Evolutionary conservation across 1,140 invertebrate genomes (phyloP).

Genomic region (Diorhabda elongata): DNA sequence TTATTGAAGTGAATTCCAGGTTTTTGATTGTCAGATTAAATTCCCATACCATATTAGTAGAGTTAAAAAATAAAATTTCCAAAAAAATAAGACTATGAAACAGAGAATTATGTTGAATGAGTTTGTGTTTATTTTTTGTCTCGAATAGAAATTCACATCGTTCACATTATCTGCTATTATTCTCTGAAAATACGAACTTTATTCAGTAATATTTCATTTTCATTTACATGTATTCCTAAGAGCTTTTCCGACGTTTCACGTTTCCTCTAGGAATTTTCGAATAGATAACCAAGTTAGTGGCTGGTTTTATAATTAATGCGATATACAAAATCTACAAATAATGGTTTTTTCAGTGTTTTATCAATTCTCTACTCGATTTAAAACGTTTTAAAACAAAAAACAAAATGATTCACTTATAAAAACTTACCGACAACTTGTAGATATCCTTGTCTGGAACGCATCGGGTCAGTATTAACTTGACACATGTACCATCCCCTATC

Average conservation of each 20-base stretch:
- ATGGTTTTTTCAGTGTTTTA: not conserved
- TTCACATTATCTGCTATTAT: not conserved
- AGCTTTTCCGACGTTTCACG: slow-evolving; percentile 1
- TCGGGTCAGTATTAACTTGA: slow-evolving; percentile 82
- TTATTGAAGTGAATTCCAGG: too few relatives aligned
- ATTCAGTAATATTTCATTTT: not conserved
- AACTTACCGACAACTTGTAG: slow-evolving; percentile 80
- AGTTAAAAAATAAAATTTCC: too few relatives aligned
- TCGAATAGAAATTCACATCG: not conserved
- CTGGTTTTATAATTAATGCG: not conserved
- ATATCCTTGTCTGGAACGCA: slow-evolving; percentile 78
- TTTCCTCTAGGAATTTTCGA: slow-evolving; percentile 2
- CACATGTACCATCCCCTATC: slow-evolving; percentile 84
- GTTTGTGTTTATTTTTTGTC: not conserved
- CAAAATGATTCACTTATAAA: not conserved
- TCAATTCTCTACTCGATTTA: too few relatives aligned
- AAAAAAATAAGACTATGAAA: too few relatives aligned
- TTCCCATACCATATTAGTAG: too few relatives aligned
- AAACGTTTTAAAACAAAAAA: not conserved
- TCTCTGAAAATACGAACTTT: not conserved
- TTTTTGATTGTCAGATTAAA: too few relatives aligned
- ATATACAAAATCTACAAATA: not conserved
- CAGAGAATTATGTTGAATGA: too few relatives aligned
- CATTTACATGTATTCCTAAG: not conserved
- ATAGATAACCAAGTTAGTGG: not conserved